Evolutionary conservation across 2,113 vertebrate genomes (phyloP).

Genomic region (Lanius ludovicianus): DNA sequence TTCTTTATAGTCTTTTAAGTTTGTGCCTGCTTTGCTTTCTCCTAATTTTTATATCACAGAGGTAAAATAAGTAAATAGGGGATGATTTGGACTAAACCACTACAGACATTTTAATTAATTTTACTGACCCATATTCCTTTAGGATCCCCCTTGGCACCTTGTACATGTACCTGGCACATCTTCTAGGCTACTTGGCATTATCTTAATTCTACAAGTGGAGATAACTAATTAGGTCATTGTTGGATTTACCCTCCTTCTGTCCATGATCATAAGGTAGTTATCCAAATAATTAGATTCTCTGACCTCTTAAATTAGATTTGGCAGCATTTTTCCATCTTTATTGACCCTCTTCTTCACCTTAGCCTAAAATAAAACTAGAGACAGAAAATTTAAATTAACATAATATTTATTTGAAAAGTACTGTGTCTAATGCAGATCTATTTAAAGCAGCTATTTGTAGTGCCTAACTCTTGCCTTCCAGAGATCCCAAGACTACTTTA

Average conservation of each 20-base stretch:
- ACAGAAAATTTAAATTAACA: background rate
- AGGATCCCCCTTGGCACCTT: background rate
- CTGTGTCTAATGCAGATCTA: background rate
- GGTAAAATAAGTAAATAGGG: too few species aligned
- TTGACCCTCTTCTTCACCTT: background rate
- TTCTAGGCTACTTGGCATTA: background rate
- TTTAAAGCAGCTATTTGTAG: background rate
- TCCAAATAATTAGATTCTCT: background rate
- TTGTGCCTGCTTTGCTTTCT: too few species aligned
- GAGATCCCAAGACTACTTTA: background rate
- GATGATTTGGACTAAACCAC: too few species aligned
- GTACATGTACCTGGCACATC: background rate
- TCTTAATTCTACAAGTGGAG: background rate
- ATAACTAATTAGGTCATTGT: background rate
- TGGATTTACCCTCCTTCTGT: background rate
- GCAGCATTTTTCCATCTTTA: background rate
- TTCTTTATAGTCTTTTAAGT: too few species aligned
- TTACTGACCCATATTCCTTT: background rate
- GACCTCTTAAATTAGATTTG: background rate
- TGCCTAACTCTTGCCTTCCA: background rate
- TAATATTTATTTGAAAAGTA: background rate
- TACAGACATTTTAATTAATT: background rate
- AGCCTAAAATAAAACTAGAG: background rate
- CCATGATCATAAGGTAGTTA: background rate
- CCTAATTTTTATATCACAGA: too few species aligned